Conservation (phyloP, 2,113 vertebrate species). For the Leptodactylus fuscus region DNA sequence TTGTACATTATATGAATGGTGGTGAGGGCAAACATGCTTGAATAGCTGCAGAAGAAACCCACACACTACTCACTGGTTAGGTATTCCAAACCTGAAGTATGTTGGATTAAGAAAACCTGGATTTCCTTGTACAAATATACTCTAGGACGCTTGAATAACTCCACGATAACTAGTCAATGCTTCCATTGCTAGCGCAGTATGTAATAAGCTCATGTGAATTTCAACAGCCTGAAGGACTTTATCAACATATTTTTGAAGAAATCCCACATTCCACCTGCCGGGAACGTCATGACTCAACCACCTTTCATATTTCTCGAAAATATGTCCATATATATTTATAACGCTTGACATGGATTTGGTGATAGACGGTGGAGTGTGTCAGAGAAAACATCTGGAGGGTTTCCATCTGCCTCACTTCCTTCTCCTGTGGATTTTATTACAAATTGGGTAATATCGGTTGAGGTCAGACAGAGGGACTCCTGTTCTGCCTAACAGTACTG, state of each 20-base stretch:
- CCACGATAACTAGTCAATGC: slow-evolving; percentile 3
- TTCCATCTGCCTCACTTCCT: not conserved
- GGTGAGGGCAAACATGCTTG: not conserved
- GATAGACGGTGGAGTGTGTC: slow-evolving; percentile 9
- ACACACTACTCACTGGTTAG: not conserved
- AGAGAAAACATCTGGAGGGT: slow-evolving; percentile 4
- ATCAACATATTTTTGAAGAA: slow-evolving; percentile 23
- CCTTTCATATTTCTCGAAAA: slow-evolving; percentile 35
- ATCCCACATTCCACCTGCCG: slow-evolving; percentile 43
- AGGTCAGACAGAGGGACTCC: not conserved
- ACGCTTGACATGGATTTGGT: not conserved
- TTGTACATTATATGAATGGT: not conserved
- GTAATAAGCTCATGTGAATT: slow-evolving; percentile 34
- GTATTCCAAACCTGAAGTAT: slow-evolving; percentile 11
- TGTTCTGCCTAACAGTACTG: not conserved
- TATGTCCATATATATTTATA: not conserved
- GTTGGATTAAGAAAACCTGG: not conserved
- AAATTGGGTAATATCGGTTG: not conserved
- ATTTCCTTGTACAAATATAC: slow-evolving; percentile 42
- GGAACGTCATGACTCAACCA: slow-evolving; percentile 39
- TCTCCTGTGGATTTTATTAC: not conserved
- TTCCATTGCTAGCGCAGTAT: not conserved
- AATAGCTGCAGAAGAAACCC: not conserved
- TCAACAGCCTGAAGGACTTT: not conserved
- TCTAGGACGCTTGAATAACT: not conserved